Percentiles rank a stretch among this genome's conserved stretches.
Conservation (phyloP, 1,140 invertebrate genomes). For the Eumaeus atala region DNA sequence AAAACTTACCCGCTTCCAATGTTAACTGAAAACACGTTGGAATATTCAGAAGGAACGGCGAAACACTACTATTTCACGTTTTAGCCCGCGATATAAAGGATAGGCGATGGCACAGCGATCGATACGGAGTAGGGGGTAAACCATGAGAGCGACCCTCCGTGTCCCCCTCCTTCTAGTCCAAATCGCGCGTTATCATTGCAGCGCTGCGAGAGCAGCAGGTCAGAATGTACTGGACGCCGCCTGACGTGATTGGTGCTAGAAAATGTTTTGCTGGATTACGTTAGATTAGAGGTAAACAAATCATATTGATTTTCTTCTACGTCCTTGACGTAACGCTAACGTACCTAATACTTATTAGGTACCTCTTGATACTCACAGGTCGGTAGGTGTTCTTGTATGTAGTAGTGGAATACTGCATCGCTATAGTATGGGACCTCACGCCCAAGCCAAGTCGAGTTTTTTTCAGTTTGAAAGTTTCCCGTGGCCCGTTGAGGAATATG, state of each 20-base stretch:
- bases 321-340: too few species aligned
- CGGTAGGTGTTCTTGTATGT: too few species aligned
- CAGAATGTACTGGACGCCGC: constrained; percentile 6
- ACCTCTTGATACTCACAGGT: too few species aligned
- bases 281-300: constrained; percentile 1
- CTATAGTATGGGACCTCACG: too few species aligned
- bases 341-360: too few species aligned
- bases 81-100: constrained; percentile 22
- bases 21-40: not conserved
- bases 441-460: too few species aligned
- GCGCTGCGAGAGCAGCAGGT: constrained; percentile 2
- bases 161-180: constrained; percentile 14
- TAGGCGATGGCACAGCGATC: constrained; percentile 24
- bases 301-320: constrained; percentile 1
- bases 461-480: too few species aligned
- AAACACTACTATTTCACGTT: constrained; percentile 19
- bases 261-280: not conserved
- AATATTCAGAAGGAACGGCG: constrained; percentile 4
- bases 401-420: too few species aligned
- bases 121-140: constrained; percentile 26
- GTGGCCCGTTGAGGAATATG: too few species aligned
- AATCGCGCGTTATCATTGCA: not conserved
- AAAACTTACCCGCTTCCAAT: not conserved
- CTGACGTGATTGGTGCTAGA: constrained; percentile 19
- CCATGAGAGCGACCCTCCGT: constrained; percentile 22